Evolutionary conservation across 2,888 invertebrate species (phyloP).

Genomic region (Camponotus fellah): DNA sequence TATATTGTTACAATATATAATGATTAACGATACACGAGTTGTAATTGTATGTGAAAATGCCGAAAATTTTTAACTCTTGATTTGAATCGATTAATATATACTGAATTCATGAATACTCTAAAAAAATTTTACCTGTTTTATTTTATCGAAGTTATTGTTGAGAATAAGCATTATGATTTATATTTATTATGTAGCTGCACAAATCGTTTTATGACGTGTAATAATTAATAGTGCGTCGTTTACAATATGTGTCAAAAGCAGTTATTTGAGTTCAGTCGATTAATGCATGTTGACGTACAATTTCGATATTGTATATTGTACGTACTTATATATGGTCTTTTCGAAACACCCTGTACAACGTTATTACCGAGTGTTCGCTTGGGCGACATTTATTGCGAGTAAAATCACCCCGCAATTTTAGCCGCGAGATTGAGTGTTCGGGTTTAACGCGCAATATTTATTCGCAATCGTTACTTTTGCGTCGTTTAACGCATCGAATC

Average conservation of each 20-base stretch:
- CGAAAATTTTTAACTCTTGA: neutral
- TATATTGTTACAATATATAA: neutral
- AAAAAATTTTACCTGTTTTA: neutral
- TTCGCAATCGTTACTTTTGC: constrained; percentile 1
- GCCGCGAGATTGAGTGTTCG: constrained; percentile 39
- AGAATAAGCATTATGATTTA: neutral
- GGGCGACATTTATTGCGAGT: constrained; percentile 49
- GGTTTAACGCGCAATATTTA: constrained; percentile 21
- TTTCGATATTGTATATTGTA: constrained; percentile 11
- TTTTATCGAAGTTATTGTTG: neutral
- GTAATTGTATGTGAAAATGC: neutral
- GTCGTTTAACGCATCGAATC: constrained; percentile 26
- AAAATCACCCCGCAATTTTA: constrained; percentile 41
- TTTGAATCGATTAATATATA: neutral
- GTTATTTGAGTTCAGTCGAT: constrained; percentile 33
- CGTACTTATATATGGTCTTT: constrained; percentile 9
- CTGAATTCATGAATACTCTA: neutral
- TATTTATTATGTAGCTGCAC: neutral
- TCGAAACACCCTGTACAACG: constrained; percentile 10
- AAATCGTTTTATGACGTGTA: constrained; percentile 11
- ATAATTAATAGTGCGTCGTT: constrained; percentile 17
- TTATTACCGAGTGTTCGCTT: constrained; percentile 18
- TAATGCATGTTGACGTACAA: constrained; percentile 17
- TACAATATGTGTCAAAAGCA: constrained; percentile 22
- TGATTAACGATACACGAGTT: neutral